Percentiles rank a stretch among this genome's conserved stretches.
Conservation (phyloP, 2,113 vertebrate species). For the Paradoxurus hermaphroditus region DNA sequence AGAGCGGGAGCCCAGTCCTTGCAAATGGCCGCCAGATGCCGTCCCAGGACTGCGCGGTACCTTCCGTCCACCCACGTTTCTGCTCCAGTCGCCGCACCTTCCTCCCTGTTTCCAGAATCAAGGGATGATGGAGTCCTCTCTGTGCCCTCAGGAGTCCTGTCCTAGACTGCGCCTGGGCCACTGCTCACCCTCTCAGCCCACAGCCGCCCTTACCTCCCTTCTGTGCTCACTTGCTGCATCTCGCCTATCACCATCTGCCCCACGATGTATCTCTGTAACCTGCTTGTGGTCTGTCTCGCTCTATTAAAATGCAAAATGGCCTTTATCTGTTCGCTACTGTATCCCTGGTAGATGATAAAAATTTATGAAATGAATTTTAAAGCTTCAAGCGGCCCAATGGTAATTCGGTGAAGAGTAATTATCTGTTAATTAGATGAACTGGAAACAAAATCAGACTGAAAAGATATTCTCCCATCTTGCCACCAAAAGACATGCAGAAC, state of each 20-base stretch:
- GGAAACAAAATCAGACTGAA: not conserved
- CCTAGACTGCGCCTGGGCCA: too few relatives aligned
- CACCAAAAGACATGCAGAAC: not conserved
- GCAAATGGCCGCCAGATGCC: not conserved
- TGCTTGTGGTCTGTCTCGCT: not conserved
- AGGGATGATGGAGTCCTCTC: not conserved
- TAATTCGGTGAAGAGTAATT: not conserved
- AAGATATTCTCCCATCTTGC: not conserved
- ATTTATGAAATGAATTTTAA: not conserved
- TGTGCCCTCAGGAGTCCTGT: not conserved
- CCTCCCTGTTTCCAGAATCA: not conserved
- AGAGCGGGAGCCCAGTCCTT: not conserved
- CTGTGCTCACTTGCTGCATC: not conserved
- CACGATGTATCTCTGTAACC: not conserved
- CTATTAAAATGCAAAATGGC: not conserved
- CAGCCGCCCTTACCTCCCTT: not conserved
- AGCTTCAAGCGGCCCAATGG: not conserved
- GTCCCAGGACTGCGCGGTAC: rapidly evolving
- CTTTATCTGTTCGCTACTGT: not conserved
- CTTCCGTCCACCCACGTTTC: not conserved
- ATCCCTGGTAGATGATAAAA: too few relatives aligned
- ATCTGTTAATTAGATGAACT: not conserved
- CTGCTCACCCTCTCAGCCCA: not conserved
- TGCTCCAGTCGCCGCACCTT: not conserved
- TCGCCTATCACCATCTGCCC: not conserved